phyloP scores from a whole-genome alignment of 1,140 invertebrate species.

The Theocolax elegans region DNA sequence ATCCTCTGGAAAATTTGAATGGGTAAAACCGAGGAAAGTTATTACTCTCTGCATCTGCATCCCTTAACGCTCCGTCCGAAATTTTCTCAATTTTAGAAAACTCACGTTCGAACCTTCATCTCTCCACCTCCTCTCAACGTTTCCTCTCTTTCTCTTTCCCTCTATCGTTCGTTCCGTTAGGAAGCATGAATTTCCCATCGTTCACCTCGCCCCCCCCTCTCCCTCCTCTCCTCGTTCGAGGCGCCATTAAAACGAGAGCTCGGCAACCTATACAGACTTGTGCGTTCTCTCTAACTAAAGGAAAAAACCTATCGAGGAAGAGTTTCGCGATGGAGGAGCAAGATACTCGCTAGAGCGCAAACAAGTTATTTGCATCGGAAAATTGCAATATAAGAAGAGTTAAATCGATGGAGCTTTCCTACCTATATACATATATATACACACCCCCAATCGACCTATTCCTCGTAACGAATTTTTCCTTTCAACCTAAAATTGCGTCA shows the following conservation, averaged over 20 bases:
- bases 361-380: slow-evolving; percentile 38
- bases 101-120: slow-evolving; percentile 13
- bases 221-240: not conserved
- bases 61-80: slow-evolving; percentile 10
- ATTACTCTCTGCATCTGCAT: slow-evolving; percentile 36
- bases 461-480: slow-evolving; percentile 5
- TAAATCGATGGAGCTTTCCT: slow-evolving; percentile 28
- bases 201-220: not conserved
- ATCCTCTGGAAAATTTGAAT: slow-evolving; percentile 28
- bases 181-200: no score
- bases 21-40: slow-evolving; percentile 20
- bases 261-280: not conserved
- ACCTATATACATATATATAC: not conserved
- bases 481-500: no score
- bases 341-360: not conserved
- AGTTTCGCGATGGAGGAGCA: not conserved
- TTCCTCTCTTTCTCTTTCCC: no score
- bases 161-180: no score
- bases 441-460: not conserved
- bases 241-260: slow-evolving; percentile 36
- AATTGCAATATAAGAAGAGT: slow-evolving; percentile 40
- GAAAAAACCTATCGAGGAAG: slow-evolving; percentile 15
- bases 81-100: slow-evolving; percentile 43
- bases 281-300: not conserved
- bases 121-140: slow-evolving; percentile 3